Conservation (phyloP, 92 coral and sea anemone species). For the Hydrozoanthus gracilis region DNA sequence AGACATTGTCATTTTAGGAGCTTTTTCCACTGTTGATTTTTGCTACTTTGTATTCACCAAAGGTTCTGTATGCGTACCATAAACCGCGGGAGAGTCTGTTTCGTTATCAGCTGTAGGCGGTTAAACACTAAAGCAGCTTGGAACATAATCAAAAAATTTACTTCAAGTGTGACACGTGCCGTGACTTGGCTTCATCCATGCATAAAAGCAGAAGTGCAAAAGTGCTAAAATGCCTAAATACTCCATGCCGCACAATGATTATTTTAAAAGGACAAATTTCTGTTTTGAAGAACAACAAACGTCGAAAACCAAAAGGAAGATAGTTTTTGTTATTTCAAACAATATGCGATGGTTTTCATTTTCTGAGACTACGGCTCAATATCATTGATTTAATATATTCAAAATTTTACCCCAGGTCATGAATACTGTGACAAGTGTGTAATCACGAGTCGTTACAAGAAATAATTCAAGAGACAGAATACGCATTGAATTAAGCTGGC, state of each 20-base stretch:
- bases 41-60: too few species aligned
- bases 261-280: neutral
- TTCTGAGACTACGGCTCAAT: too few species aligned
- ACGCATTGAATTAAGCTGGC: too few species aligned
- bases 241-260: neutral
- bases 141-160: neutral
- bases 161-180: neutral
- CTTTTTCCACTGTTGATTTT: too few species aligned
- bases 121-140: neutral
- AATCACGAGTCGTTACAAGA: too few species aligned
- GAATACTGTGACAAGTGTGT: too few species aligned
- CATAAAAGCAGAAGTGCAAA: neutral
- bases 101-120: neutral
- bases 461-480: too few species aligned
- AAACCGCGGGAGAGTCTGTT: neutral
- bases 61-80: neutral
- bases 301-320: neutral
- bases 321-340: too few species aligned
- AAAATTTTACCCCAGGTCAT: too few species aligned
- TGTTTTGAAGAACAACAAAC: neutral
- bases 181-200: neutral
- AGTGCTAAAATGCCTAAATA: neutral
- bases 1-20: too few species aligned
- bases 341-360: too few species aligned
- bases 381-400: too few species aligned